phyloP scores from a whole-genome alignment of 2,797 vertebrate species.

The Cynodonichthys magdalenae region DNA sequence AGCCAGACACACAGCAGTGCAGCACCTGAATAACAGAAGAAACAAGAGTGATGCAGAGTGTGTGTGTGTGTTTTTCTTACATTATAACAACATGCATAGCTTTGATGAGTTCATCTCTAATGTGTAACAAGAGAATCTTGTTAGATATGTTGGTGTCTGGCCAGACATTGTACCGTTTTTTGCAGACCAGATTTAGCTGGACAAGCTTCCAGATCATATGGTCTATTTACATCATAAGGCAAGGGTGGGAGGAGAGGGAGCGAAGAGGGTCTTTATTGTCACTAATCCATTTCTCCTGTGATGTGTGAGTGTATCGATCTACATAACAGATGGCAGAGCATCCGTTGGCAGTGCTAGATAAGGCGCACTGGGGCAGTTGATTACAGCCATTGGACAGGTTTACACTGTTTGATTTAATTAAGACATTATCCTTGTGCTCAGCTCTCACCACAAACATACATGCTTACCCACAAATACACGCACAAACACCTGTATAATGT shows the following conservation, averaged over 20 bases:
- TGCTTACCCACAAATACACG: conserved; percentile 22
- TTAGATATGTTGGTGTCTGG: conserved; percentile 20
- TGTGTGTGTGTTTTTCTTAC: conserved; percentile 7
- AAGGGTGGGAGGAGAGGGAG: conserved; percentile 30
- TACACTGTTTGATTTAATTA: conserved; percentile 86
- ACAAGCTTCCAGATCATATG: conserved; percentile 52
- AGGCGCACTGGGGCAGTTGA: conserved; percentile 82
- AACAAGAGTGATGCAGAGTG: conserved; percentile 8
- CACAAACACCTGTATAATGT: conserved; percentile 63
- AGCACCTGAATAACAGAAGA: conserved; percentile 80
- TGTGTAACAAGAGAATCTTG: conserved; percentile 11
- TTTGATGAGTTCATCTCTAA: conserved; percentile 32
- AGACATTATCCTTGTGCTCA: conserved; percentile 79
- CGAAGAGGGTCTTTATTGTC: conserved; percentile 73
- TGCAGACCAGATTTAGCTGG: conserved; percentile 30
- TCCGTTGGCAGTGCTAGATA: conserved; percentile 81
- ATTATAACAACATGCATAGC: background rate
- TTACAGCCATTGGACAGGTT: conserved; percentile 82
- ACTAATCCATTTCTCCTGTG: conserved; percentile 82
- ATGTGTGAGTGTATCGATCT: conserved; percentile 83
- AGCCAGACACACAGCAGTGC: conserved; percentile 94
- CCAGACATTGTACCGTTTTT: conserved; percentile 30
- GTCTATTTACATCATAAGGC: conserved; percentile 71
- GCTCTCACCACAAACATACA: conserved; percentile 64
- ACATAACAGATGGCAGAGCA: conserved; percentile 83